phyloP scores from a whole-genome alignment of 2,113 vertebrate species.

The Myiozetetes cayanensis region DNA sequence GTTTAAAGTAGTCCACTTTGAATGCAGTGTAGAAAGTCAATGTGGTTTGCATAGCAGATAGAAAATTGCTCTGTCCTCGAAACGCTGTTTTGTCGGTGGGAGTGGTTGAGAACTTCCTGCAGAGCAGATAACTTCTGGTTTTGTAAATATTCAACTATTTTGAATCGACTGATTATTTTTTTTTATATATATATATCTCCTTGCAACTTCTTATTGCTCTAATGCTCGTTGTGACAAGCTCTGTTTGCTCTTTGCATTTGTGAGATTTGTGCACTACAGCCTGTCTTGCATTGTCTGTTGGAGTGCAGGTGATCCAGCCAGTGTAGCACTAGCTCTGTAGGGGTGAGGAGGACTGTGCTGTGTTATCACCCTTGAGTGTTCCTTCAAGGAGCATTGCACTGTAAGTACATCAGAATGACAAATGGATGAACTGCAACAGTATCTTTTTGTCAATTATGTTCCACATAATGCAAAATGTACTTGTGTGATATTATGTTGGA shows the following conservation, averaged over 20 bases:
- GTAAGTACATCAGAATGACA: slow-evolving; percentile 96
- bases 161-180: slow-evolving; percentile 71
- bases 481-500: slow-evolving; percentile 83
- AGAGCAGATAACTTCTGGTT: slow-evolving; percentile 78
- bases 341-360: slow-evolving; percentile 91
- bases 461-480: slow-evolving; percentile 82
- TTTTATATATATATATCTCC: slow-evolving; percentile 56
- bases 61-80: slow-evolving; percentile 74
- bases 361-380: slow-evolving; percentile 92
- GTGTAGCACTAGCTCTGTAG: slow-evolving; percentile 91
- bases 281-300: slow-evolving; percentile 93
- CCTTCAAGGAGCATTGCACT: slow-evolving; percentile 92
- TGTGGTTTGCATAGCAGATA: slow-evolving; percentile 67
- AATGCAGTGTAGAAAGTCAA: slow-evolving; percentile 75
- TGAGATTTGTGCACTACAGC: slow-evolving; percentile 85
- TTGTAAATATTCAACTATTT: slow-evolving; percentile 74
- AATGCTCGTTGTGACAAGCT: slow-evolving; percentile 77
- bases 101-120: slow-evolving; percentile 69
- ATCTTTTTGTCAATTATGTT: slow-evolving; percentile 81
- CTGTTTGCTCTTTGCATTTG: slow-evolving; percentile 83
- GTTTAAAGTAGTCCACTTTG: slow-evolving; percentile 70
- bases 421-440: slow-evolving; percentile 85
- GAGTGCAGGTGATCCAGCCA: slow-evolving; percentile 90
- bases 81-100: slow-evolving; percentile 66
- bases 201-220: slow-evolving; percentile 79